Conservation (phyloP, 2,888 invertebrate genomes). For the Pteria penguin region DNA sequence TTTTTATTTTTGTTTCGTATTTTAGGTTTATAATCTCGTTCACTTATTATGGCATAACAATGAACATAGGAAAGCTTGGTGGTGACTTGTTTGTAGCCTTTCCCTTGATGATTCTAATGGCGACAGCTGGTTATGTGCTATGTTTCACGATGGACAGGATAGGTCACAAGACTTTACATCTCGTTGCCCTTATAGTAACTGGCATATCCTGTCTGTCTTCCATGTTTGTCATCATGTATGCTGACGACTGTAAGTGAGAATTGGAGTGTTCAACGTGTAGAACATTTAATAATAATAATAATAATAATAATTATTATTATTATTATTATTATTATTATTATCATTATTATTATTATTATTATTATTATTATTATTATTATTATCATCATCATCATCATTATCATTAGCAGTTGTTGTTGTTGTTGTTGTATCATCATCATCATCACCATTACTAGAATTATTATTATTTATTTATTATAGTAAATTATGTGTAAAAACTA, state of each 20-base stretch:
- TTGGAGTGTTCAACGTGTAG: too few relatives aligned
- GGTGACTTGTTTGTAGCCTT: slow-evolving; percentile 23
- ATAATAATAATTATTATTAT: too few relatives aligned
- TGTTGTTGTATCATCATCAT: too few relatives aligned
- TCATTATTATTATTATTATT: too few relatives aligned
- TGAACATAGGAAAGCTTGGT: slow-evolving; percentile 26
- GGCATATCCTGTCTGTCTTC: slow-evolving; percentile 24
- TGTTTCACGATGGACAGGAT: slow-evolving; percentile 29
- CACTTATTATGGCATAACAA: slow-evolving; percentile 28
- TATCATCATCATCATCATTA: too few relatives aligned
- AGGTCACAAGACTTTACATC: slow-evolving; percentile 26
- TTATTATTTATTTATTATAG: too few relatives aligned
- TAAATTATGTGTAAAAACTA: too few relatives aligned
- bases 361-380: too few relatives aligned
- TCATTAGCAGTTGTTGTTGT: too few relatives aligned
- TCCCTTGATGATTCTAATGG: slow-evolving; percentile 11
- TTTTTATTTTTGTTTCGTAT: not conserved
- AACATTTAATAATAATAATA: too few relatives aligned
- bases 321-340: too few relatives aligned
- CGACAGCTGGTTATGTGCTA: slow-evolving; percentile 11
- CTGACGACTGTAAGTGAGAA: slow-evolving; percentile 10
- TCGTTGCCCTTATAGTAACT: slow-evolving; percentile 14
- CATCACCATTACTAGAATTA: too few relatives aligned
- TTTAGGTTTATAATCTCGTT: slow-evolving; percentile 18
- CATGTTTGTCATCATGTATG: slow-evolving; percentile 22